phyloP scores from a whole-genome alignment of 2,888 invertebrate genomes.

The Drosophila neonasuta region DNA sequence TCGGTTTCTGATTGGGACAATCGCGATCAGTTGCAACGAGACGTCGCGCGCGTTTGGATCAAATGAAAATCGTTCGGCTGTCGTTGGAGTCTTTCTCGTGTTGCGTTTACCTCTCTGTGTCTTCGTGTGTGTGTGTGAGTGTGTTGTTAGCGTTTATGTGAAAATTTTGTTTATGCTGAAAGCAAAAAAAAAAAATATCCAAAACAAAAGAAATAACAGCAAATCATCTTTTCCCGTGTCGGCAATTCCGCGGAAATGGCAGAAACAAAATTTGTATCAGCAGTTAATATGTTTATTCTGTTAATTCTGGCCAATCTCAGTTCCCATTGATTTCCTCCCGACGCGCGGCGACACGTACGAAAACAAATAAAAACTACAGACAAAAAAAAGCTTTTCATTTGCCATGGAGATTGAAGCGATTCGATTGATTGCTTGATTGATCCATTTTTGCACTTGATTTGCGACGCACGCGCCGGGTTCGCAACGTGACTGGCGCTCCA shows the following conservation, averaged over 20 bases:
- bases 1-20: slow-evolving; percentile 51
- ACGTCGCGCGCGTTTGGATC: slow-evolving; percentile 76
- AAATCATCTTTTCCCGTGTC: slow-evolving; percentile 50
- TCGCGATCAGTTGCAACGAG: slow-evolving; percentile 76
- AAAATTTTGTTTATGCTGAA: slow-evolving; percentile 67
- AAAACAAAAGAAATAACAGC: slow-evolving; percentile 32
- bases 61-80: slow-evolving; percentile 50
- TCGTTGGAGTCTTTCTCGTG: slow-evolving; percentile 20
- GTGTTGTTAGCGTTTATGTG: slow-evolving; percentile 37
- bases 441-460: slow-evolving; percentile 80
- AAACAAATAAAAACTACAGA: slow-evolving; percentile 6
- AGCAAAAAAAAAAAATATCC: slow-evolving; percentile 28
- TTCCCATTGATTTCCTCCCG: slow-evolving; percentile 52
- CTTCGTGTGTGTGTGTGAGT: slow-evolving; percentile 16
- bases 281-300: slow-evolving; percentile 54
- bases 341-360: slow-evolving; percentile 48
- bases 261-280: slow-evolving; percentile 56
- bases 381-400: slow-evolving; percentile 53
- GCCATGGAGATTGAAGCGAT: slow-evolving; percentile 61
- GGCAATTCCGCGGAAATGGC: slow-evolving; percentile 65
- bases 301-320: slow-evolving; percentile 52
- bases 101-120: slow-evolving; percentile 18
- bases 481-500: slow-evolving; percentile 75
- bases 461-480: slow-evolving; percentile 76
- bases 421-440: slow-evolving; percentile 79